Evolutionary conservation across 2,888 invertebrate species (phyloP), one percentile per base, ranked within the genome.

Genomic region (Uropetala carovei): DNA sequence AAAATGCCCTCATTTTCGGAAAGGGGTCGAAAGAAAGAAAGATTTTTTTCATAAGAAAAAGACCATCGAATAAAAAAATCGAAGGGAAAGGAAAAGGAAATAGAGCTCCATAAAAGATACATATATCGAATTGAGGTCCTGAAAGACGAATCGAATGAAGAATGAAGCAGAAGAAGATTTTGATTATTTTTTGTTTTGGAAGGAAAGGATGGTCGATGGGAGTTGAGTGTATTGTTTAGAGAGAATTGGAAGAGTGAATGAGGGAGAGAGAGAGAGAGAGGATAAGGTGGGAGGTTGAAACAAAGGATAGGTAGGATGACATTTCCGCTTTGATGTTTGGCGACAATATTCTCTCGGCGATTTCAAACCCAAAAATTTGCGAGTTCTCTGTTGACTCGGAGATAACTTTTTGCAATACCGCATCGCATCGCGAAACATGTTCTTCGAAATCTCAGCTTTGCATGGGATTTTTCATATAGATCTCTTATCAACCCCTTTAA

Each of bases 1-100:
- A 75, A 75, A 75, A 75, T 18, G 75, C 75, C 18, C 75, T 75
- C 75, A 75, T 75, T 75, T 43, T 75, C 11, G 75, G 75, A 27
- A 27, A 75, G 10, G 43, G 43, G 43, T 43, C 43, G 43, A 43
- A 43, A 43, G 43, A 43, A 5, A 43, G 1, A 43, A n/a, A n/a
- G n/a, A 27, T 75, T 75, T 75, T 75, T 75, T 22, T 27, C 22
- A 9, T 27, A 27, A 9, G 27, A 27, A 75, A 75, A 75, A 75
- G 18, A 27, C 13, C 22, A 22, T 22, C 1, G 60, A 60, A 27
- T 22, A 27, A 27, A 27, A 75, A 75, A 75, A 75, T 75, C 22
- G 75, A 10, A 11, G 27, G 10, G 75, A 27, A 75, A 27, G 27
- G 22, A 75, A n/a, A n/a, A n/a, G 68, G 60, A 60, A 9, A 18